Evolutionary conservation across 2,113 vertebrate species (phyloP), one percentile per base, ranked within the genome.

Genomic region (Bubo blakistoni): DNA sequence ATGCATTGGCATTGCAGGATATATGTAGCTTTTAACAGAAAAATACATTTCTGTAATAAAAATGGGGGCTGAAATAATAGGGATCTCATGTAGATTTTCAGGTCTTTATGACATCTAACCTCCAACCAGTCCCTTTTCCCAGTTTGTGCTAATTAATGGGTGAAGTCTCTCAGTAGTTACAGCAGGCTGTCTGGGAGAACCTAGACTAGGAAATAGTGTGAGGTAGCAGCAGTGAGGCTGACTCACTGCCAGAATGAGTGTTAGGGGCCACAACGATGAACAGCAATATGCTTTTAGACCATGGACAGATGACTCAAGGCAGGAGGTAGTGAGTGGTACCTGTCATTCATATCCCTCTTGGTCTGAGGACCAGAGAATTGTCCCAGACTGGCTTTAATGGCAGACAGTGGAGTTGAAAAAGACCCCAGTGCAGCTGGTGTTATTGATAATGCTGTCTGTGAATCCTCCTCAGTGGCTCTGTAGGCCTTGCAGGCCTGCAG

Each of bases 381-480:
- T 51, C 16, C 30, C 10, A n/a, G 40, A 22, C 6, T 11, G 16
- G 1, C 25, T 78, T 61, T 40, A 55, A 55, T 73, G 36, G 7
- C 12, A 49, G 47, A 42, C 9, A 18, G 5, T 13, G 22, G 30
- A 59, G 38, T 1, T 55, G 36, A 67, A 78, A n/a, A 55, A 27
- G 20, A 46, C 4, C 8, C 10, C 1, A 1, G 21, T 36, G 40
- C 32, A 62, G 46, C 15, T 78, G 21, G 6, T 11, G 2, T 40
- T 8, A 62, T 46, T 77, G 32, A n/a, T 21, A 55, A 20, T 7
- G 12, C 1, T 58, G 36, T 29, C 30, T 29, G 15, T 63, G 66
- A 67, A 29, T 32, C 8, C 12, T 74, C 2, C 7, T 2, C 34
- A 11, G 20, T n/a, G 13, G 21, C 15, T 12, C 4, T 1, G 1